Evolutionary conservation across 2,113 vertebrate genomes (phyloP).

Genomic region (Melanerpes aurifrons): DNA sequence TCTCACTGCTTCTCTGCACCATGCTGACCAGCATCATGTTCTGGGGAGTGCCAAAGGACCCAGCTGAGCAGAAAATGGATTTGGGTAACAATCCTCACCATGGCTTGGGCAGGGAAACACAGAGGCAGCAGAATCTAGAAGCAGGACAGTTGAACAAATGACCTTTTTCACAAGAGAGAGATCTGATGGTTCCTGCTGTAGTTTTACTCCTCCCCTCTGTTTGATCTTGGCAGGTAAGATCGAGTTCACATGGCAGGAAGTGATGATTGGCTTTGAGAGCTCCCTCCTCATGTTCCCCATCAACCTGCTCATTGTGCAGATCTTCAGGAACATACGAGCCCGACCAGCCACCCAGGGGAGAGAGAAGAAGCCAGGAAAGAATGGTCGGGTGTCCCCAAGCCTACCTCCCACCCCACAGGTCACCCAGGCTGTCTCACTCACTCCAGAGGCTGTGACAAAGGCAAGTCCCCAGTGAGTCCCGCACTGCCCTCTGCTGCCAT

Average conservation of each 20-base stretch:
- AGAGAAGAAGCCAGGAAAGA: constrained; percentile 73
- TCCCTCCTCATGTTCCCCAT: constrained; percentile 96
- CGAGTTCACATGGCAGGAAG: constrained; percentile 95
- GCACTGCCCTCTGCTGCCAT: constrained; percentile 41
- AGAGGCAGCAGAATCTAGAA: background rate
- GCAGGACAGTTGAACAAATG: background rate
- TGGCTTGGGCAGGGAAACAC: background rate
- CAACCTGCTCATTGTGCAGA: constrained; percentile 94
- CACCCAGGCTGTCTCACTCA: constrained; percentile 75
- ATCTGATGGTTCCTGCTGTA: background rate
- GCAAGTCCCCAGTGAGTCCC: constrained; percentile 61
- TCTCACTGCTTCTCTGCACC: constrained; percentile 93
- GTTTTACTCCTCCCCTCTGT: background rate
- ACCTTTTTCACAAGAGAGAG: background rate
- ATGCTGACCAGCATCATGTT: constrained; percentile 98
- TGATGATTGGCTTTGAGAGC: constrained; percentile 93
- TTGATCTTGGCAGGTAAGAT: constrained; percentile 83
- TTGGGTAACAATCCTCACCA: constrained; percentile 78
- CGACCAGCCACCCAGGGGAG: constrained; percentile 50
- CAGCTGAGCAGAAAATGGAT: constrained; percentile 95
- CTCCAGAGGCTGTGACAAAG: constrained; percentile 87
- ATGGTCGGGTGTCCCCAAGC: constrained; percentile 70
- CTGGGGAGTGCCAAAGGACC: constrained; percentile 92
- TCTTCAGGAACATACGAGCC: constrained; percentile 87
- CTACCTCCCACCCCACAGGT: constrained; percentile 57